Conservation (phyloP, 2,113 vertebrate species). For the Gymnobelideus leadbeateri region DNA sequence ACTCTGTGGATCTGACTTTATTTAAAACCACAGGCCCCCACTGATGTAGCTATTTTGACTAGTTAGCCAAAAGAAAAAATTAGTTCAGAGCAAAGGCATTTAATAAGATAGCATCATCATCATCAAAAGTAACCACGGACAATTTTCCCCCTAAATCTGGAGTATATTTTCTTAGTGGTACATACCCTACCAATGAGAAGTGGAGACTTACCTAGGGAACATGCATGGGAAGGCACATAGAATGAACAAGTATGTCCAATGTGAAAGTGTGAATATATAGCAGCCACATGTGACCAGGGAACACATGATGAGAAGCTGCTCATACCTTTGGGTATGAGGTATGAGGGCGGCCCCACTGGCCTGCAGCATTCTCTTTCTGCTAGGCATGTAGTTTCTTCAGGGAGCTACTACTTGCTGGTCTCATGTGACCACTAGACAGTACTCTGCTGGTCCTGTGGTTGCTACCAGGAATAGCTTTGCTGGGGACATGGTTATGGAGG, state of each 20-base stretch:
- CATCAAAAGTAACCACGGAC: neutral
- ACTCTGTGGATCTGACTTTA: neutral
- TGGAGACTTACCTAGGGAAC: neutral
- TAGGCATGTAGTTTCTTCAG: neutral
- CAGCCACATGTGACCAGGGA: neutral
- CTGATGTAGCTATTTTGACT: neutral
- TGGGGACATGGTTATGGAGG: neutral
- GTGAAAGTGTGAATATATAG: neutral
- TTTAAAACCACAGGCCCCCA: neutral
- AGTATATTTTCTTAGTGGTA: neutral
- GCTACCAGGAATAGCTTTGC: neutral
- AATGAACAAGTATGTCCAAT: neutral
- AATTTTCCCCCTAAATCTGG: neutral
- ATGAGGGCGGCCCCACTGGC: neutral
- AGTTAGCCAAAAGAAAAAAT: neutral
- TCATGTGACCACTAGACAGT: neutral
- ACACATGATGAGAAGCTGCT: neutral
- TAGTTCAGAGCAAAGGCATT: neutral
- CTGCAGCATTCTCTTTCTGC: neutral
- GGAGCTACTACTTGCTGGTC: neutral
- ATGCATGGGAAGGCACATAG: neutral
- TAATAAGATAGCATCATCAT: neutral
- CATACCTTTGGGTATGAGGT: no score
- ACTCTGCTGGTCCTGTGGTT: neutral
- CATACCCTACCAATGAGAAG: neutral